These are phyloP conservation scores for Megalops atlanticus DNA, from an alignment of 2,113 vertebrate species.

Conservation along the genomic window DNA sequence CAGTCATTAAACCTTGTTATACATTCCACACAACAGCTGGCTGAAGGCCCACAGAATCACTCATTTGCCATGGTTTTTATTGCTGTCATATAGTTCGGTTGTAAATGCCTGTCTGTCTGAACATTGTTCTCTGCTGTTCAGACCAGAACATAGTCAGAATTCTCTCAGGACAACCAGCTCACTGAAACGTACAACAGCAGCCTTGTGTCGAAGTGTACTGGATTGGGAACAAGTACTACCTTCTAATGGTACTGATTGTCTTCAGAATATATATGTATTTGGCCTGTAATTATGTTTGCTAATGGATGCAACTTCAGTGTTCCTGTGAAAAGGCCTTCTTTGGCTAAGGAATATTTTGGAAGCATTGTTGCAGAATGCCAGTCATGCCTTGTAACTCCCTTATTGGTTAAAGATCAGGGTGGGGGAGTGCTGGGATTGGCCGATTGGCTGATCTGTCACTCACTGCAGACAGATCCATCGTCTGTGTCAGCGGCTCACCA, in stretches of 20 bases:
- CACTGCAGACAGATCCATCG: constrained; percentile 28
- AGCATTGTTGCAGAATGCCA: constrained; percentile 13
- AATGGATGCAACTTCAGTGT: background rate
- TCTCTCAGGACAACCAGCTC: constrained; percentile 39
- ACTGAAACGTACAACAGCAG: constrained; percentile 30
- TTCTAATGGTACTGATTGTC: background rate
- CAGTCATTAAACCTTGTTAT: constrained; percentile 73
- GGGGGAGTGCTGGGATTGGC: constrained; percentile 40
- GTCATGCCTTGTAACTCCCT: constrained; percentile 46
- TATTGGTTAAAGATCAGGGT: constrained; percentile 54
- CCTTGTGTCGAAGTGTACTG: background rate
- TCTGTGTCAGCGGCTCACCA: constrained; percentile 65
- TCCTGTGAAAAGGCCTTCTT: background rate
- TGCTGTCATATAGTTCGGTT: constrained; percentile 73
- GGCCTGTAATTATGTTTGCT: background rate
- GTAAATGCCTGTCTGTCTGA: constrained; percentile 74
- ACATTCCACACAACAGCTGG: constrained; percentile 69
- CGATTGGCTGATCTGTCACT: constrained; percentile 66
- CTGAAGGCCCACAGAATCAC: constrained; percentile 64
- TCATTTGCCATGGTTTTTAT: constrained; percentile 75
- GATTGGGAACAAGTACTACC: background rate
- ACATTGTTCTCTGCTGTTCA: constrained; percentile 62
- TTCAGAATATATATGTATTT: background rate
- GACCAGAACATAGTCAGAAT: constrained; percentile 38
- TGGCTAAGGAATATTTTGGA: no score